A percentile compares a stretch with the other conserved stretches of the same genome.
These are phyloP conservation scores for Amorpha juglandis DNA, from an alignment of 2,888 invertebrate genomes.

Conservation along the genomic window DNA sequence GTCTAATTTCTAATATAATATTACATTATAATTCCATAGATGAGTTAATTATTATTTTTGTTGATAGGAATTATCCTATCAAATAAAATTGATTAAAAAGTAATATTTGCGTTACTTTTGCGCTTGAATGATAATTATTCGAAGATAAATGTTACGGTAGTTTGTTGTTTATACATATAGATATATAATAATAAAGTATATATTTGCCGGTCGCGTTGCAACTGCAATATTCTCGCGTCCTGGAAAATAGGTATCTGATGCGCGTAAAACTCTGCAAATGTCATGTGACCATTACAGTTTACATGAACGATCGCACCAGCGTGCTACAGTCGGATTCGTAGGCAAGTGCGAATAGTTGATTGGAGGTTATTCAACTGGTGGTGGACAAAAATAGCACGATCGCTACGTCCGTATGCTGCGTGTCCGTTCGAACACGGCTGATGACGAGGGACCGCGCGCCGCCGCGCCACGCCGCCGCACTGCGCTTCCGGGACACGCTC, in stretches of 20 bases:
- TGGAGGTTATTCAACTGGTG: slow-evolving; percentile 84
- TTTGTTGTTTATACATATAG: too few relatives aligned
- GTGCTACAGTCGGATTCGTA: slow-evolving; percentile 59
- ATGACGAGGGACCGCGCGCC: slow-evolving; percentile 53
- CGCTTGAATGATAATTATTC: too few relatives aligned
- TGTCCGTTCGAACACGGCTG: slow-evolving; percentile 47
- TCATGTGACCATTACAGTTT: slow-evolving; percentile 45
- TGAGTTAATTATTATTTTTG: too few relatives aligned
- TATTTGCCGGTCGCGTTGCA: too few relatives aligned
- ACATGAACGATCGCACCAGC: slow-evolving; percentile 44
- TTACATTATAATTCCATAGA: too few relatives aligned
- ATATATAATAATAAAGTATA: too few relatives aligned
- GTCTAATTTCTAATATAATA: too few relatives aligned
- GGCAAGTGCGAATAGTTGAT: slow-evolving; percentile 83
- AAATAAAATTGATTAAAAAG: too few relatives aligned
- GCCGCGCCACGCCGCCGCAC: slow-evolving; percentile 48
- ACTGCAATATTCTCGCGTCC: too few relatives aligned
- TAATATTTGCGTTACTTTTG: too few relatives aligned
- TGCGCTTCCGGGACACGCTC: slow-evolving; percentile 71
- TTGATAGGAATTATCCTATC: too few relatives aligned
- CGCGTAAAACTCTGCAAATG: slow-evolving; percentile 33
- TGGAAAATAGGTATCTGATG: neutral
- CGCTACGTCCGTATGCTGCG: slow-evolving; percentile 61
- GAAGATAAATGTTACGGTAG: too few relatives aligned
- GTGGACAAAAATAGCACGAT: slow-evolving; percentile 78